Evolutionary conservation across 2,797 vertebrate genomes (phyloP).

Genomic region (Sitta carolinensis): DNA sequence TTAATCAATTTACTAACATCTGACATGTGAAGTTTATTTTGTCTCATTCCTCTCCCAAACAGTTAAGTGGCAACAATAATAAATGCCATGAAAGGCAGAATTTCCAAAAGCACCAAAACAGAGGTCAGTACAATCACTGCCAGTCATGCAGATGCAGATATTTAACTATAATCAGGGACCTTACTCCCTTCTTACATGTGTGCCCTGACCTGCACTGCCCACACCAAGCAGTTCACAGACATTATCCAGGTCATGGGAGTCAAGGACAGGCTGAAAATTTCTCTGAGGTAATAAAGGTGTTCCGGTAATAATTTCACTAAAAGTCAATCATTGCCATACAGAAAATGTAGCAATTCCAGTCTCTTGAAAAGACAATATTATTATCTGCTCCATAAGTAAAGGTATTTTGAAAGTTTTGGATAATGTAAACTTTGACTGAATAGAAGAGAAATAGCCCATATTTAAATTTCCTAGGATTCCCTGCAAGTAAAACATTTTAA

Average conservation of each 20-base stretch:
- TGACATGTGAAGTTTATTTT: not conserved
- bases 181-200: not conserved
- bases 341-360: not conserved
- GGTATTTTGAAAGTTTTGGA: not conserved
- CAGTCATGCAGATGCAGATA: not conserved
- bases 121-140: not conserved
- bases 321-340: not conserved
- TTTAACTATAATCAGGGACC: not conserved
- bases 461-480: not conserved
- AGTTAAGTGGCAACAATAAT: not conserved
- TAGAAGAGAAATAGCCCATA: not conserved
- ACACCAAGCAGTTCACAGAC: not conserved
- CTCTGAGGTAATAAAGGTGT: not conserved
- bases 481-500: not conserved
- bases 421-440: not conserved
- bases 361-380: not conserved
- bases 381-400: not conserved
- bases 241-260: fast-evolving
- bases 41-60: not conserved
- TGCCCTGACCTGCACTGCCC: not conserved
- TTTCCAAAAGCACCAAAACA: not conserved
- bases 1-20: not conserved
- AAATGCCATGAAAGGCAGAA: not conserved
- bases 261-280: not conserved
- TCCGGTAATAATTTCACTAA: not conserved